A percentile compares a stretch with the other conserved stretches of the same genome.
These are phyloP conservation scores for Carassius carassius DNA, from an alignment of 2,113 vertebrate species.

Conservation along the genomic window DNA sequence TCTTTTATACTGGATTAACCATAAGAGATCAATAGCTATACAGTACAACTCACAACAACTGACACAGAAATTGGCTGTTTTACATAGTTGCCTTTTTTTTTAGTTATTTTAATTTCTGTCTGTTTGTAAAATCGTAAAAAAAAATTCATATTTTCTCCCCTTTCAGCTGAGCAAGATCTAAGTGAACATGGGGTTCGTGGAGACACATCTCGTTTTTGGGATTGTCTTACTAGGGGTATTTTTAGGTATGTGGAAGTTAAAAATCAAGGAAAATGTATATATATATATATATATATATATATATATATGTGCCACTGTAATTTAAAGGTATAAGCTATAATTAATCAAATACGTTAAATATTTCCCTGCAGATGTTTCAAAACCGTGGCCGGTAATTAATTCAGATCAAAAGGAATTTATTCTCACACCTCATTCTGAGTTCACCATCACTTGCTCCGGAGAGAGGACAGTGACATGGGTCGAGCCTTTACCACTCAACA, in stretches of 20 bases:
- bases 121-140: not conserved
- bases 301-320: not conserved
- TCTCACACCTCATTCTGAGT: constrained; percentile 78
- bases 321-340: not conserved
- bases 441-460: constrained; percentile 86
- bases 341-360: not conserved
- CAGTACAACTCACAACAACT: not conserved
- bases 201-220: constrained; percentile 73
- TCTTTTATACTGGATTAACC: not conserved
- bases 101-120: not conserved
- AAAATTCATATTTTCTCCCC: not conserved
- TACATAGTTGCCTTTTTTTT: not conserved
- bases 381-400: constrained; percentile 77
- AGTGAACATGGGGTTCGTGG: constrained; percentile 77
- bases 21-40: not conserved
- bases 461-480: constrained; percentile 84
- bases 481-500: constrained; percentile 73
- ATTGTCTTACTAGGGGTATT: constrained; percentile 71
- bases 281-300: no score
- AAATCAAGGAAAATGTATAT: not conserved
- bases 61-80: not conserved
- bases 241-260: constrained; percentile 61
- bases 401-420: constrained; percentile 78
- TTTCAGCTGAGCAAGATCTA: constrained; percentile 69
- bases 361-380: constrained; percentile 45